Percentiles rank a stretch among this genome's conserved stretches.
phyloP scores from a whole-genome alignment of 2,797 vertebrate genomes.

The Pseudotriccus pelzelni region DNA sequence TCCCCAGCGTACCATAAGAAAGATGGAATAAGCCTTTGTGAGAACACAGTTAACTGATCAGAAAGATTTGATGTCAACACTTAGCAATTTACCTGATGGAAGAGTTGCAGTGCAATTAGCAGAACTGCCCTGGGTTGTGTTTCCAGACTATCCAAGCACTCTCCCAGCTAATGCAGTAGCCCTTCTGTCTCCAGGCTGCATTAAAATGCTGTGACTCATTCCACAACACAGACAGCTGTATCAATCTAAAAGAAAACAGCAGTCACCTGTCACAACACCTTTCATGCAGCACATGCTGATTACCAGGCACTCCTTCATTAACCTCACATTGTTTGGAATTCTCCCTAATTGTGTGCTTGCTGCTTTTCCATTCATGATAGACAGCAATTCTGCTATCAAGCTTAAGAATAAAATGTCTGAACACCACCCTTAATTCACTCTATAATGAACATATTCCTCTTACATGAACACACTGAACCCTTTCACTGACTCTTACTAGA shows the following conservation, averaged over 20 bases:
- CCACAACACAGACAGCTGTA: background rate
- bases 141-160: background rate
- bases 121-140: background rate
- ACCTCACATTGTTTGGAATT: constrained; percentile 27
- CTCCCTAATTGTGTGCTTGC: background rate
- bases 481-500: background rate
- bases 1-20: background rate
- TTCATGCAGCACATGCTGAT: constrained; percentile 2
- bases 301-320: constrained; percentile 26
- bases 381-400: constrained; percentile 17
- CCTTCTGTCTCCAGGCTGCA: background rate
- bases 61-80: background rate
- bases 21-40: background rate
- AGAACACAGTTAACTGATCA: background rate
- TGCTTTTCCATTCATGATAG: background rate
- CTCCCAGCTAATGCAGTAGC: background rate
- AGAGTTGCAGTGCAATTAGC: background rate
- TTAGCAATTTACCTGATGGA: constrained; percentile 20
- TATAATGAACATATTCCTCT: background rate
- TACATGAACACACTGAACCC: background rate
- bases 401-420: constrained; percentile 1
- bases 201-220: background rate
- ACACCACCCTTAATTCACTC: background rate
- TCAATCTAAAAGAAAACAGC: constrained; percentile 8
- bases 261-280: constrained; percentile 31